These are phyloP conservation scores for Xiphophorus couchianus DNA, from an alignment of 2,113 vertebrate genomes.

Conservation along the genomic window DNA sequence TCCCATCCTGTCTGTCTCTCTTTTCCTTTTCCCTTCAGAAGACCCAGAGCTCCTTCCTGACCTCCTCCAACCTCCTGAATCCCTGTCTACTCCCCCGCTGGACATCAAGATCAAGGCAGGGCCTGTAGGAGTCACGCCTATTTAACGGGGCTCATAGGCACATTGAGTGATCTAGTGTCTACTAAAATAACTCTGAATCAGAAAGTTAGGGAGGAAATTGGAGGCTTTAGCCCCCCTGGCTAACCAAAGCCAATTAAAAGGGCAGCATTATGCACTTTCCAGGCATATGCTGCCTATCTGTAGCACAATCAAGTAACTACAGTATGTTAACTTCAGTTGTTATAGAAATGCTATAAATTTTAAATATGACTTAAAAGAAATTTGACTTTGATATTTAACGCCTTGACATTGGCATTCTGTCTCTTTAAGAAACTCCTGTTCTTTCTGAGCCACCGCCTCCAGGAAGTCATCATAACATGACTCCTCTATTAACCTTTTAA, in stretches of 20 bases:
- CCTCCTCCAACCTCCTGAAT: conserved; percentile 61
- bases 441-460: too few species aligned
- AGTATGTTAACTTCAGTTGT: too few species aligned
- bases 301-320: too few species aligned
- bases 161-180: conserved; percentile 87
- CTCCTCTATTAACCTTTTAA: too few species aligned
- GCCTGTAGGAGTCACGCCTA: conserved; percentile 91
- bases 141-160: conserved; percentile 90
- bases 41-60: conserved; percentile 20
- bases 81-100: conserved; percentile 77
- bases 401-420: too few species aligned
- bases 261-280: too few species aligned
- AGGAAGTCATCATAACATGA: too few species aligned
- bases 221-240: conserved; percentile 73
- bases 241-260: conserved; percentile 80
- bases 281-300: too few species aligned
- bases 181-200: conserved; percentile 88
- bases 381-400: too few species aligned
- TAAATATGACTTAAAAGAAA: too few species aligned
- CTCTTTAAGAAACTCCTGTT: too few species aligned
- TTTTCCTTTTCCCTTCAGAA: conserved; percentile 19
- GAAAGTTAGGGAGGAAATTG: conserved; percentile 59
- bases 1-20: not conserved
- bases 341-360: too few species aligned
- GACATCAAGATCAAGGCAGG: conserved; percentile 69